Evolutionary conservation across 2,888 invertebrate species (phyloP).

Genomic region (Chrysodeixis includens): DNA sequence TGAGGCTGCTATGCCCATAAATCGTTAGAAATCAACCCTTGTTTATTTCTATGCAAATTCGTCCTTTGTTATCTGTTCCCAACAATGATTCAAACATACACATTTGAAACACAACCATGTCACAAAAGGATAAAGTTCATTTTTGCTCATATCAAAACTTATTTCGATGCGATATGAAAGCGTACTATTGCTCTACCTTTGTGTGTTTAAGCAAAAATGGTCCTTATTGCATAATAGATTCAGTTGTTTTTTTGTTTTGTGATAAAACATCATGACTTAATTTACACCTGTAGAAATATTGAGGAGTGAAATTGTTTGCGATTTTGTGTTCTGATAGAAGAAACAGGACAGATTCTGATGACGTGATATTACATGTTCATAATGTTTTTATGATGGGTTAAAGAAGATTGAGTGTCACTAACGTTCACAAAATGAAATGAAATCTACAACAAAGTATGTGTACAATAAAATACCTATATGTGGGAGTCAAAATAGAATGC

Average conservation of each 20-base stretch:
- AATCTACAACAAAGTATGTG: too few relatives aligned
- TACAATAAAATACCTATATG: too few relatives aligned
- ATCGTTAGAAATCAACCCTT: constrained; percentile 78
- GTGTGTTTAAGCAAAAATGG: constrained; percentile 49
- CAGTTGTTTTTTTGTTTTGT: constrained; percentile 44
- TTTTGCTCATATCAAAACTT: constrained; percentile 17
- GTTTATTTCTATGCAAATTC: constrained; percentile 84
- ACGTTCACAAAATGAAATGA: too few relatives aligned
- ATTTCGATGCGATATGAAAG: constrained; percentile 40
- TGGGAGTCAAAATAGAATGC: too few relatives aligned
- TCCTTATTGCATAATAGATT: constrained; percentile 30
- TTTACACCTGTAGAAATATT: constrained; percentile 59
- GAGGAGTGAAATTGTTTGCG: constrained; percentile 35
- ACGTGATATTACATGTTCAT: constrained; percentile 22
- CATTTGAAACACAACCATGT: constrained; percentile 32
- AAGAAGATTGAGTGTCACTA: too few relatives aligned
- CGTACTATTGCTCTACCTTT: constrained; percentile 38
- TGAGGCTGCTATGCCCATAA: constrained; percentile 64
- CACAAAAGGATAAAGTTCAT: constrained; percentile 4
- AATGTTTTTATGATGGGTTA: constrained; percentile 10
- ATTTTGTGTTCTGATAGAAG: constrained; percentile 26
- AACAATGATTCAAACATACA: constrained; percentile 66
- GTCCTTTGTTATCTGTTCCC: constrained; percentile 76
- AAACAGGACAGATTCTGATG: constrained; percentile 32
- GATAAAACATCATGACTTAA: constrained; percentile 35